Evolutionary conservation across 2,888 invertebrate genomes (phyloP), one percentile per base, ranked within the genome.

Genomic region (Sceliomorpha sp.): DNA sequence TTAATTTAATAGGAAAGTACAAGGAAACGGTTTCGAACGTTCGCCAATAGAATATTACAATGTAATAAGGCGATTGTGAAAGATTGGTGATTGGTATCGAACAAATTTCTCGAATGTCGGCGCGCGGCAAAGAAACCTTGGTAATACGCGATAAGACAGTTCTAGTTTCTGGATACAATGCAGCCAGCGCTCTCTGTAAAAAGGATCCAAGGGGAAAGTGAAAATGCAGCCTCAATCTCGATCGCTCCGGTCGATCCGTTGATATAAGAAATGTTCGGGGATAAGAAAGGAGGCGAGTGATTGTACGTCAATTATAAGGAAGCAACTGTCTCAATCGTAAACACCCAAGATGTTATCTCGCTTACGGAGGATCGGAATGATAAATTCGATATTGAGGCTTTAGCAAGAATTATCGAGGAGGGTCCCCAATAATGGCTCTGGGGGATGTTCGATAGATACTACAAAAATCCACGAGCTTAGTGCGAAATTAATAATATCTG

Each of bases 401-500:
- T 37, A 20, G 26, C n/a, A 26, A 60, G 67, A 68, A 50, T 68
- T 68, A 68, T 68, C 31, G 60, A 36, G 15, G 27, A 32, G 34
- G 45, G 53, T 48, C 26, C 24, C 10, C 51, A 59, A 66, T 67
- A 59, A 67, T 60, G 55, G 50, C 55, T 55, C 20, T 44, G 59
- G 29, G 59, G 48, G n/a, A n/a, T 26, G 36, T 26, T 34, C 40
- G 60, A 60, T 67, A 60, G 20, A 40, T 5, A n/a, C 36, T 17
- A n/a, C 37, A 31, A 13, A 67, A 67, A 60, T 67, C 67, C 67
- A 10, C 42, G 15, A 36, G 60, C 67, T 67, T 67, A 67, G 27
- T 17, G 5, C 27, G 44, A 60, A 67, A 67, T 67, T 67, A 60
- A 68, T 68, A 68, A 68, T 56, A 55, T 58, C 26, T 42, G 50